These are phyloP conservation scores for Apodemia hepburni DNA, from an alignment of 2,888 invertebrate species.

Conservation along the genomic window DNA sequence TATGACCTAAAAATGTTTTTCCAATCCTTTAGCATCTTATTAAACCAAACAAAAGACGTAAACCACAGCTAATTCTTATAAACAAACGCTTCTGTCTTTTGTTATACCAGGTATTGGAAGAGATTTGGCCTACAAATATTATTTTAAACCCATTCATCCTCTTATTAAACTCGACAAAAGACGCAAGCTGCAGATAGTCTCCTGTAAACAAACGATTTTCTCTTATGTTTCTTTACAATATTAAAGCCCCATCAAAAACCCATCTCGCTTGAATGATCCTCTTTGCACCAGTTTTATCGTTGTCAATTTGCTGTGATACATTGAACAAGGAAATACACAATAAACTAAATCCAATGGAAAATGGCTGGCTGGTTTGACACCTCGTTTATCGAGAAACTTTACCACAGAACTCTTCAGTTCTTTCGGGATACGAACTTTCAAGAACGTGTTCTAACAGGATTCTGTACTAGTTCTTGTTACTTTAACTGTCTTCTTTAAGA, in stretches of 20 bases:
- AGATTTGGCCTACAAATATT: no score
- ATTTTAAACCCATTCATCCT: no score
- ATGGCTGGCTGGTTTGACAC: conserved; percentile 3
- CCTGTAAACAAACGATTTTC: neutral
- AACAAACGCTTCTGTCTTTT: no score
- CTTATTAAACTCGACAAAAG: no score
- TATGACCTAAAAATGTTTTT: no score
- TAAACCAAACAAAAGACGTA: no score
- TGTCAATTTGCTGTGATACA: conserved; percentile 1
- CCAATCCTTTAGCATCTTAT: no score
- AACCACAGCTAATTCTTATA: no score
- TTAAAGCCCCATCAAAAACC: conserved; percentile 5
- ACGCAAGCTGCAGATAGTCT: no score
- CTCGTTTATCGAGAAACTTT: conserved; percentile 6
- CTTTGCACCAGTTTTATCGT: neutral
- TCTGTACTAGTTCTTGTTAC: neutral
- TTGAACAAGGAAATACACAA: conserved; percentile 9
- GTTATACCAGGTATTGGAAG: no score
- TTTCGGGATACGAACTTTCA: neutral
- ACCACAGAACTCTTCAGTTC: neutral
- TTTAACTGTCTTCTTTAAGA: neutral
- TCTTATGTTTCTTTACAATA: neutral
- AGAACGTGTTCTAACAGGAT: neutral
- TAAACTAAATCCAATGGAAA: conserved; percentile 13
- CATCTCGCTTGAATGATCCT: neutral